Evolutionary conservation across 2,113 vertebrate genomes (phyloP).

Genomic region (Grus americana): DNA sequence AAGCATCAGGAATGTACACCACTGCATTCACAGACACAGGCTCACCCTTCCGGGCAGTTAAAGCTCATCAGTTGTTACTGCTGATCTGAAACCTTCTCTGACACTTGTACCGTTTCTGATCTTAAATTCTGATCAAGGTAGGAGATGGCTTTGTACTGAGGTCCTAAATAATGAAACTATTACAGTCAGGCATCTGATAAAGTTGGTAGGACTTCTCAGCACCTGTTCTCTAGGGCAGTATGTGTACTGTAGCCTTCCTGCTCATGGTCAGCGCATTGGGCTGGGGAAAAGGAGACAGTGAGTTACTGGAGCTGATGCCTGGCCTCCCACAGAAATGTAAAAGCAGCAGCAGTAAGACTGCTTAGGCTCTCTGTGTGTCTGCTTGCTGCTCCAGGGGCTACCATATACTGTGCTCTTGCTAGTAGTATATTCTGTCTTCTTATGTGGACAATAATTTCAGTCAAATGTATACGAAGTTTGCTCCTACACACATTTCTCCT

Average conservation of each 20-base stretch:
- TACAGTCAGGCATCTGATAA: neutral
- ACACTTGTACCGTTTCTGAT: fast-evolving
- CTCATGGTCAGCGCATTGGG: fast-evolving
- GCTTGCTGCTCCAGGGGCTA: neutral
- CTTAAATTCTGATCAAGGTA: neutral
- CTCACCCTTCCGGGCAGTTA: neutral
- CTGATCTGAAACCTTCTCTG: neutral
- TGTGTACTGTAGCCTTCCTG: neutral
- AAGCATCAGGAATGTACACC: neutral
- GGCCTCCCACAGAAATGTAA: neutral
- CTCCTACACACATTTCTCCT: neutral
- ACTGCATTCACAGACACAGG: neutral
- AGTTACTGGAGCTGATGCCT: neutral
- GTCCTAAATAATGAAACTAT: neutral
- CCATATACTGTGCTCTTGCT: neutral
- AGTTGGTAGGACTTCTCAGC: neutral
- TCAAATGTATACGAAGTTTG: neutral
- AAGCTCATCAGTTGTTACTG: neutral
- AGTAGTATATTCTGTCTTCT: neutral
- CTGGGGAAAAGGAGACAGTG: neutral
- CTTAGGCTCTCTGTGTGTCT: neutral
- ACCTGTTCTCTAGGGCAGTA: neutral
- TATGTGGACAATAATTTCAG: neutral
- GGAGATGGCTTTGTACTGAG: neutral
- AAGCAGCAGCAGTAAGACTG: neutral